Conservation (phyloP, 2,797 vertebrate species). For the Limnodromus scolopaceus region DNA sequence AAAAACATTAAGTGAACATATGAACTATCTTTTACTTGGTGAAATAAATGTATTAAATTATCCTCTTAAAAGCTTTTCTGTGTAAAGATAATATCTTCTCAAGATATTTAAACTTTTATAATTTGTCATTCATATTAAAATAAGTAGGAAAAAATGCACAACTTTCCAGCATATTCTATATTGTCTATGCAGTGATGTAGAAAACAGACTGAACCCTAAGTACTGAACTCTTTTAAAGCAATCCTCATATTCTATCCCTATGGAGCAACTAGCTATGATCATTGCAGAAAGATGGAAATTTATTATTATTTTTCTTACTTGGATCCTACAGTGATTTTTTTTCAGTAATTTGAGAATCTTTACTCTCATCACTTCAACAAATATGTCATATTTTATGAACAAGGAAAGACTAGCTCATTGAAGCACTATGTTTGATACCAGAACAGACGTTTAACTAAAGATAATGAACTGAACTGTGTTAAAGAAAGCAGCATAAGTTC, state of each 20-base stretch:
- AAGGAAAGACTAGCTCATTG: not conserved
- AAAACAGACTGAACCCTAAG: not conserved
- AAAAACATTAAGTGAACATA: not conserved
- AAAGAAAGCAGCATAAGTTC: not conserved
- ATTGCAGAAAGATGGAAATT: not conserved
- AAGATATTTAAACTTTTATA: not conserved
- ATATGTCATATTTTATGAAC: not conserved
- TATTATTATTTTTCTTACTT: not conserved
- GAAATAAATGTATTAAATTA: not conserved
- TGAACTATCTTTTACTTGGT: not conserved
- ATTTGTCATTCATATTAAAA: not conserved
- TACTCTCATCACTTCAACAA: not conserved
- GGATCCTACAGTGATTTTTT: not conserved
- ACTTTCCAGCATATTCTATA: not conserved
- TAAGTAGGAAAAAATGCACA: not conserved
- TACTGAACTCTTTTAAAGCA: not conserved
- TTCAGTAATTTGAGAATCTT: not conserved
- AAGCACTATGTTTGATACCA: not conserved
- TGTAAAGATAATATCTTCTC: not conserved
- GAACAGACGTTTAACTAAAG: not conserved
- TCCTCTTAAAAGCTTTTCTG: not conserved
- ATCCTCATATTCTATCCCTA: not conserved
- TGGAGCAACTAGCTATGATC: not conserved
- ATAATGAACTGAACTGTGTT: not conserved
- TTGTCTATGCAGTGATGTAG: accelerated